Evolutionary conservation across 1,140 invertebrate species (phyloP).

Genomic region (Liolophura sinensis): DNA sequence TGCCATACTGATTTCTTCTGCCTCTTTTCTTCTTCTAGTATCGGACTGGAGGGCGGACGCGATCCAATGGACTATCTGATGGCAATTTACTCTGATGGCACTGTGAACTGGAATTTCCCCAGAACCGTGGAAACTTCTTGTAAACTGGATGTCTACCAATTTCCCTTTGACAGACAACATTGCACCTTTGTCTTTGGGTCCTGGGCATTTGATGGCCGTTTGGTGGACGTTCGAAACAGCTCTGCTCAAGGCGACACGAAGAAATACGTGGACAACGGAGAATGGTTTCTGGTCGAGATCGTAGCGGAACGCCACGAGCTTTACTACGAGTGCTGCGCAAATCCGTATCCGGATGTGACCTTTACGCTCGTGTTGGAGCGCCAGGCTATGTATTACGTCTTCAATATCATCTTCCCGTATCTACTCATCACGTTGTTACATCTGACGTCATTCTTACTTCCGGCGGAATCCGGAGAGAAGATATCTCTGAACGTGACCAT

Average conservation of each 20-base stretch:
- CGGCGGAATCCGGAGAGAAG: conserved; percentile 21
- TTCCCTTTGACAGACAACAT: conserved; percentile 74
- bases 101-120: conserved; percentile 33
- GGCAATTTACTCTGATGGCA: conserved; percentile 16
- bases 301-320: conserved; percentile 33
- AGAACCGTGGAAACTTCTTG: conserved; percentile 59
- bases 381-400: conserved; percentile 47
- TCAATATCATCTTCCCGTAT: conserved; percentile 52
- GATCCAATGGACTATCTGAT: conserved; percentile 24
- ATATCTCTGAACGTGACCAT: conserved; percentile 24
- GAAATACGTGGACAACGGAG: conserved; percentile 65
- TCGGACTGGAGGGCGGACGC: too few species aligned
- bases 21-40: too few species aligned
- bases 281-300: conserved; percentile 63
- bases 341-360: conserved; percentile 42
- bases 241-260: conserved; percentile 61
- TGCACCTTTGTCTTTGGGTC: conserved; percentile 63
- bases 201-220: conserved; percentile 45
- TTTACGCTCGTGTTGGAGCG: conserved; percentile 37
- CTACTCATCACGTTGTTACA: conserved; percentile 78
- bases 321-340: conserved; percentile 72
- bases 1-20: too few species aligned
- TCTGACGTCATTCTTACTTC: conserved; percentile 72
- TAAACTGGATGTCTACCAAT: conserved; percentile 81
- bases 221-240: conserved; percentile 63